These are phyloP conservation scores for Habroteleia sp. DNA, from an alignment of 2,888 invertebrate genomes.

Conservation along the genomic window DNA sequence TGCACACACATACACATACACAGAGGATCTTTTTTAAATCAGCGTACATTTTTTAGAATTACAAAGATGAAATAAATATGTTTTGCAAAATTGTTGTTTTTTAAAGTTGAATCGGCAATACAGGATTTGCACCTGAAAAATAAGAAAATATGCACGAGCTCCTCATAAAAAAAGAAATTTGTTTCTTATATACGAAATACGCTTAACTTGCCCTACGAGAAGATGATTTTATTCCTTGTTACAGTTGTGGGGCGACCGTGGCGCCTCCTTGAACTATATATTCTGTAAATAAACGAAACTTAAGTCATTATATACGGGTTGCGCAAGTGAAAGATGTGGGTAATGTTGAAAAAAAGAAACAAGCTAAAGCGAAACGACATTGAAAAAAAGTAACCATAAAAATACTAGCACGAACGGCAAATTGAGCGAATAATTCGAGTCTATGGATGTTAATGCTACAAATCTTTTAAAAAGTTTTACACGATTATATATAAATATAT, in stretches of 20 bases:
- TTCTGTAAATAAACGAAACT: slow-evolving; percentile 55
- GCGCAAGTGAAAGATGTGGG: slow-evolving; percentile 27
- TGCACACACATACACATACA: no score
- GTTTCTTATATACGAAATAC: slow-evolving; percentile 57
- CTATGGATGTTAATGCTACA: slow-evolving; percentile 55
- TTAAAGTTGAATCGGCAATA: no score
- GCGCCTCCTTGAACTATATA: slow-evolving; percentile 38
- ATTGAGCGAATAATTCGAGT: slow-evolving; percentile 42
- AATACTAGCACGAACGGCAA: slow-evolving; percentile 37
- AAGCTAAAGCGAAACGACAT: neutral
- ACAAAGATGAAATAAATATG: no score
- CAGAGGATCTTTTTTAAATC: no score
- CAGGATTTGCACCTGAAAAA: neutral
- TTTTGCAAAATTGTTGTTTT: no score
- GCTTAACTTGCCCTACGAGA: slow-evolving; percentile 59
- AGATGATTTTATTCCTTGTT: slow-evolving; percentile 62
- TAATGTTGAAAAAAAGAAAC: neutral
- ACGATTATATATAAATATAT: slow-evolving; percentile 56
- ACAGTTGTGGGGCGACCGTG: slow-evolving; percentile 38
- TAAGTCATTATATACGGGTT: slow-evolving; percentile 55
- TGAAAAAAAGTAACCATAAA: slow-evolving; percentile 12
- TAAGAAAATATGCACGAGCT: neutral
- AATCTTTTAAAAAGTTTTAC: slow-evolving; percentile 59
- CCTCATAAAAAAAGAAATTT: slow-evolving; percentile 14
- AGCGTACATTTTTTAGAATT: no score